Percentiles rank a stretch among this genome's conserved stretches.
These are phyloP conservation scores for Eulemur mongoz DNA, from an alignment of 2,797 vertebrate genomes.

Conservation along the genomic window DNA sequence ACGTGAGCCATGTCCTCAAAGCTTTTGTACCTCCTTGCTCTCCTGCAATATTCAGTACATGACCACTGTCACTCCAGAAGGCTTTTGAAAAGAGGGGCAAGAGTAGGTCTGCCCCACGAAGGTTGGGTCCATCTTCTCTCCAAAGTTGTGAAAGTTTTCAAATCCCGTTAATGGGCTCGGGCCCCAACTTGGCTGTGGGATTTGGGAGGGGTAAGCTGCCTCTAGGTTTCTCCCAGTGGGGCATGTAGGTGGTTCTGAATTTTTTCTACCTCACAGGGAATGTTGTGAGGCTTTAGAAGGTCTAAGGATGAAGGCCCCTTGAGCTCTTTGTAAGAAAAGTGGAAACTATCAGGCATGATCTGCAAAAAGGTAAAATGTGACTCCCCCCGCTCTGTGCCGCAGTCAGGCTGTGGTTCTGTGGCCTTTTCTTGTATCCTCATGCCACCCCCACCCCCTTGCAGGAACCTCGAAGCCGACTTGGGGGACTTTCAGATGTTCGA, in stretches of 20 bases:
- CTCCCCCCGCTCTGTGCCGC: neutral
- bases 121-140: neutral
- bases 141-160: neutral
- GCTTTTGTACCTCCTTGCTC: neutral
- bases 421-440: neutral
- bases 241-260: slow-evolving; percentile 24
- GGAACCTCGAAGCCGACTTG: slow-evolving; percentile 44
- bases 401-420: neutral
- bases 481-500: slow-evolving; percentile 40
- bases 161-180: neutral
- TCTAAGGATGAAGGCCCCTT: slow-evolving; percentile 4
- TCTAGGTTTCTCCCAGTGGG: slow-evolving; percentile 3
- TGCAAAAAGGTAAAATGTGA: neutral
- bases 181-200: neutral
- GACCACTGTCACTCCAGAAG: slow-evolving; percentile 25
- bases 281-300: slow-evolving; percentile 55
- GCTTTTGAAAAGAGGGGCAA: neutral
- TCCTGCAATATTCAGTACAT: neutral
- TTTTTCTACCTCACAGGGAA: slow-evolving; percentile 71
- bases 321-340: slow-evolving; percentile 26
- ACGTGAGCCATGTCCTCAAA: neutral
- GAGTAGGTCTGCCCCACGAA: neutral
- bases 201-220: neutral
- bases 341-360: neutral
- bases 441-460: neutral